Percentiles rank a stretch among this genome's conserved stretches.
Conservation (phyloP, 1,140 invertebrate genomes). For the Zeugodacus cucurbitae region DNA sequence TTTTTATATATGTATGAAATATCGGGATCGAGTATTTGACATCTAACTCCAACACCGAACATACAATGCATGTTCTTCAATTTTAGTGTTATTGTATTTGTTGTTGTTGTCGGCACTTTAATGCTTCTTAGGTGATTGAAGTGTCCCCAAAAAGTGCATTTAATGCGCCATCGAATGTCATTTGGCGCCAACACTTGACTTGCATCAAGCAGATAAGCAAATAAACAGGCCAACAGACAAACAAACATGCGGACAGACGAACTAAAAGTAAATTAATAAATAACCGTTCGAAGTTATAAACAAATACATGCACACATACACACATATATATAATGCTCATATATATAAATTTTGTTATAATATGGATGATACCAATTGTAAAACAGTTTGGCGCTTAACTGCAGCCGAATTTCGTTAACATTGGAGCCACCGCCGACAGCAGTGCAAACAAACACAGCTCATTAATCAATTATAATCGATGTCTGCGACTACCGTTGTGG, state of each 20-base stretch:
- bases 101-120: background rate
- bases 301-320: background rate
- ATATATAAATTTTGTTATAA: background rate
- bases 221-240: background rate
- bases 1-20: too few species aligned
- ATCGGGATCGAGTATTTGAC: too few species aligned
- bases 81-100: too few species aligned
- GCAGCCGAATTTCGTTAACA: background rate
- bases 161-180: background rate
- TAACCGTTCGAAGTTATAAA: background rate
- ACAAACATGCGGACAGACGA: background rate
- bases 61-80: too few species aligned
- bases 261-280: background rate
- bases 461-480: constrained; percentile 24
- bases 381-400: background rate
- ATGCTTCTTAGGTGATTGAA: background rate
- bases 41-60: too few species aligned
- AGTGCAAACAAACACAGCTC: constrained; percentile 12
- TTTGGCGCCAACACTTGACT: constrained; percentile 37
- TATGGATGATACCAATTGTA: background rate
- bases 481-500: background rate
- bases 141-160: background rate
- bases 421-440: background rate
- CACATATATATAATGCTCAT: background rate
- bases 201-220: background rate